phyloP scores from a whole-genome alignment of 92 coral and sea anemone genomes.

The Diadumene lineata region DNA sequence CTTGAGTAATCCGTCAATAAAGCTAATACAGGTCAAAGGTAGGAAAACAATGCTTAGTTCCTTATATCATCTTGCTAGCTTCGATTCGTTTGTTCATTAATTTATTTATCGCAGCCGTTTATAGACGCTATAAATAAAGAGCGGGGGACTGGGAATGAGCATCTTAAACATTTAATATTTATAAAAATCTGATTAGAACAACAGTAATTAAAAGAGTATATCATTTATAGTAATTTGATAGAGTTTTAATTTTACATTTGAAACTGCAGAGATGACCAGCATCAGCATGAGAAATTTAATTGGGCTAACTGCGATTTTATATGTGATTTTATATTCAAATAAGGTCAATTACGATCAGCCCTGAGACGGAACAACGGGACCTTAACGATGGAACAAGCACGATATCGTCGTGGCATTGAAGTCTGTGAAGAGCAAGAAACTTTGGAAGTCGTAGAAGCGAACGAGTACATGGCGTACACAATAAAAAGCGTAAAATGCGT shows the following conservation, averaged over 20 bases:
- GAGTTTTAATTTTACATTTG: too few relatives aligned
- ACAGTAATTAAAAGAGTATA: neutral
- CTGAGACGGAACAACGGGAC: neutral
- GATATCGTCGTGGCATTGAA: neutral
- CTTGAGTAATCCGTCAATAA: neutral
- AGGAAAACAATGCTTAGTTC: too few relatives aligned
- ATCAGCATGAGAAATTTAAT: too few relatives aligned
- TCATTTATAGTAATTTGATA: too few relatives aligned
- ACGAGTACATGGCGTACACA: neutral
- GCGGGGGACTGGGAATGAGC: too few relatives aligned
- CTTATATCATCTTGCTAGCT: neutral
- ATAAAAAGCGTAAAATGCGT: neutral
- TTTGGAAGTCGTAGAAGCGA: neutral
- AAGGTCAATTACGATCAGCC: neutral
- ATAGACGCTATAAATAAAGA: too few relatives aligned
- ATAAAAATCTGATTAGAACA: neutral
- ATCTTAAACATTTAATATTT: too few relatives aligned
- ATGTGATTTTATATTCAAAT: neutral
- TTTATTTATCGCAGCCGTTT: neutral
- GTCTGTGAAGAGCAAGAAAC: neutral
- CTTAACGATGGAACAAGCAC: neutral
- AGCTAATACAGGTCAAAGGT: neutral
- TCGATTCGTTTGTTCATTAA: neutral
- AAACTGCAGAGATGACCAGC: neutral
- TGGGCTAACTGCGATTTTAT: too few relatives aligned